Evolutionary conservation across 2,113 vertebrate genomes (phyloP).

Genomic region (Asarcornis scutulata): DNA sequence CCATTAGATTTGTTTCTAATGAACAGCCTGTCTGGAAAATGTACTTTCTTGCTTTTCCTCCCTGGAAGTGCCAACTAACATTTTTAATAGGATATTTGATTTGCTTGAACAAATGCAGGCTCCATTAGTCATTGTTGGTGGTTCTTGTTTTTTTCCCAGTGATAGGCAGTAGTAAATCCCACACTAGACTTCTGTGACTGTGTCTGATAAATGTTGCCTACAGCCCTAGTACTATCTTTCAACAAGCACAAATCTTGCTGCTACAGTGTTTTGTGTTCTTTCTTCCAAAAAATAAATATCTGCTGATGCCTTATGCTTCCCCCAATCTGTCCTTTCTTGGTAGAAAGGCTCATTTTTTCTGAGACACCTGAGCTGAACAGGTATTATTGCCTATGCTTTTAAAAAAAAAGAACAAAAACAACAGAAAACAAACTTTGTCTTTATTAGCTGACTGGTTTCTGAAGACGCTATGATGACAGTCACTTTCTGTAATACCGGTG

Average conservation of each 20-base stretch:
- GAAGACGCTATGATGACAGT: not conserved
- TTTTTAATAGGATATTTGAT: not conserved
- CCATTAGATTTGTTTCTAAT: not conserved
- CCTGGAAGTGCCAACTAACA: not conserved
- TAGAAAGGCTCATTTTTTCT: not conserved
- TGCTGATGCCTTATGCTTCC: not conserved
- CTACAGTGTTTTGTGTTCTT: not conserved
- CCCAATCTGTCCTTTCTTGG: not conserved
- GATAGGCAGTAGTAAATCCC: constrained; percentile 8
- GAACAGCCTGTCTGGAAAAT: not conserved
- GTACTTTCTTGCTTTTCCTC: not conserved
- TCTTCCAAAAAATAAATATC: not conserved
- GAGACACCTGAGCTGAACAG: not conserved
- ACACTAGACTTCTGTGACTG: not conserved
- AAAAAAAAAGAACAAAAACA: not conserved
- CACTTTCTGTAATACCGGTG: not conserved
- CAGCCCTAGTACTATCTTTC: not conserved
- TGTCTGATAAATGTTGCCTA: constrained; percentile 23
- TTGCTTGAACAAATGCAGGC: constrained; percentile 26
- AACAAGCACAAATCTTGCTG: constrained; percentile 38
- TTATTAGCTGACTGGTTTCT: constrained; percentile 11
- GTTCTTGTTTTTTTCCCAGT: not conserved
- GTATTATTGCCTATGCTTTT: not conserved
- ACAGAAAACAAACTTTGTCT: not conserved
- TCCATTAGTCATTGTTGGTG: not conserved